phyloP scores from a whole-genome alignment of 2,888 invertebrate species.

The Heliconius sara region DNA sequence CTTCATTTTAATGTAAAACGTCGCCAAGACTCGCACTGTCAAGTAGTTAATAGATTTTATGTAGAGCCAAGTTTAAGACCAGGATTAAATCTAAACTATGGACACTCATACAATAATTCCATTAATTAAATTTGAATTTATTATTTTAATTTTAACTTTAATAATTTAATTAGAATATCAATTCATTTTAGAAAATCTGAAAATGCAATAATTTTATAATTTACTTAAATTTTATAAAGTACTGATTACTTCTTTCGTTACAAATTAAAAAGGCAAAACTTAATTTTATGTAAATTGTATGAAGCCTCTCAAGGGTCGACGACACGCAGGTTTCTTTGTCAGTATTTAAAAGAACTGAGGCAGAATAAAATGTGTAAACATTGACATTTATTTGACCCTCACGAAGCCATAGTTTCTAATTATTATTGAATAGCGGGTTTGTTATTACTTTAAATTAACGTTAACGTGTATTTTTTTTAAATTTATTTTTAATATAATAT shows the following conservation, averaged over 20 bases:
- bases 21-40: no score
- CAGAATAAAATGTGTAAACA: conserved; percentile 26
- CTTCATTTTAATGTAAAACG: no score
- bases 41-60: no score
- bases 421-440: conserved; percentile 8
- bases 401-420: conserved; percentile 13
- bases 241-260: background rate
- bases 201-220: no score
- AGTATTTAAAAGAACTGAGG: conserved; percentile 27
- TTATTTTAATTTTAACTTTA: no score
- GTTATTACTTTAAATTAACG: background rate
- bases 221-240: background rate
- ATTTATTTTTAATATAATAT: background rate
- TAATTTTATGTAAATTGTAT: conserved; percentile 26
- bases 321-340: conserved; percentile 23
- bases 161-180: no score
- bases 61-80: no score
- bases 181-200: no score
- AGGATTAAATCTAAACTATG: no score
- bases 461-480: background rate
- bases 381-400: conserved; percentile 20
- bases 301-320: conserved; percentile 26
- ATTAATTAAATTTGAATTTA: no score
- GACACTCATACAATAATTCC: no score
- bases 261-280: conserved; percentile 19